Evolutionary conservation across 2,113 vertebrate species (phyloP), one percentile per base, ranked within the genome.

Genomic region (Rhizomys pruinosus): DNA sequence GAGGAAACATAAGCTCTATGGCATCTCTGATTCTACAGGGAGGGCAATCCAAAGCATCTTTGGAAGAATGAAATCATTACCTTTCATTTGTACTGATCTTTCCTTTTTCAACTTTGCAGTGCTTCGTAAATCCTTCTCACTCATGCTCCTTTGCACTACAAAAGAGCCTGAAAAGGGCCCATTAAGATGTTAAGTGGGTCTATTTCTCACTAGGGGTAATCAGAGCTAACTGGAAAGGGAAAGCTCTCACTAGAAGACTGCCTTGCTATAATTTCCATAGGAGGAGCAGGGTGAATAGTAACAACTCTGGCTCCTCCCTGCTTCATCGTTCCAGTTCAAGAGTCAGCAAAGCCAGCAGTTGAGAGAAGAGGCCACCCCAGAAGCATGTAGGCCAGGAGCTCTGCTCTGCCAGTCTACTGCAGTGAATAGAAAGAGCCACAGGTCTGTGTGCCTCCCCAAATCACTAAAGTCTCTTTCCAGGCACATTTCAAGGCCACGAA

Each of bases 41-140:
- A 52, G 59, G 13, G 71, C 57, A 63, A 63, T 86, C 44, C 64
- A 90, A 74, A 77, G 13, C 12, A 57, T 11, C 44, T 87, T 86
- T 61, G 34, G 23, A 89, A 81, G 87, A 94, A 93, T 55, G 66
- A 87, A 87, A 90, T 78, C 37, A 72, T 12, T 47, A 71, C 61
- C 63, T 84, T 91, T 93, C 42, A 72, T 61, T 91, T 73, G 63
- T 57, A 57, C 47, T 34, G 74, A 89, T 69, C 19, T 57, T 91
- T 91, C 39, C 32, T 87, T 90, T 92, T 25, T 73, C 52, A 20
- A 81, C 8, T 90, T 77, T 61, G 39, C 37, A 39, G 17, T 42
- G 55, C 52, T 71, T 84, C 17, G 27, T n/a, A 87, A 92, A 78
- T 39, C 34, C 47, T 23, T 2, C 52, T 19, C 13, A 63, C 52